Base-by-base conservation (phyloP, 2,797 vertebrate species). In the Aselliscus stoliczkanus region DNA sequence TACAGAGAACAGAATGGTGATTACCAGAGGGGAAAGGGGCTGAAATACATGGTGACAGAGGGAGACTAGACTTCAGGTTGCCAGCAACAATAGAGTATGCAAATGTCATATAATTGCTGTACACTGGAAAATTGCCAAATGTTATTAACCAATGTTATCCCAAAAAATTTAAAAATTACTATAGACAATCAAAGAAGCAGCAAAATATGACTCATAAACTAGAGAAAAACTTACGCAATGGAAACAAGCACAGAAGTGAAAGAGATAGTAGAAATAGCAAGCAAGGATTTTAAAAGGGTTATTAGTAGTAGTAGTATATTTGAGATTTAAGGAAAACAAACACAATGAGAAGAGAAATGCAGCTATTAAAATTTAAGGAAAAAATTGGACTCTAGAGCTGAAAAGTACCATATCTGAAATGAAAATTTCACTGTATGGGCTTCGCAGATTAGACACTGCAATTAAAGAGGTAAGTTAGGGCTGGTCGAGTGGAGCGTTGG, bases 131-230 rank as follows among this genome's bases (percentile, higher is more conserved):
- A 18, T 54, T 54, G 20, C 52, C 17, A 1, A 54, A 21, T 54
- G 52, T 54, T 54, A 54, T 54, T 54, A 54, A 54, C 52, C 52
- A 54, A 54, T 54, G 52, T 21, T 54, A 62, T 31, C 60, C 29
- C 29, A 31, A 62, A 13, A 62, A 31, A 62, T 62, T 14, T 62
- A 14, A 31, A 62, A 62, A 31, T 62, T 88, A 86, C 69, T 79
- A 91, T 79, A 91, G 34, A 39, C 54, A 81, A 89, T 67, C 29
- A 92, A 96, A 84, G n/a, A 31, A 87, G 18, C 65, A 88, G 21
- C 18, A 76, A 92, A 73, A 83, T 39, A 69, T 47, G 11, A 44
- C 37, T 91, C 44, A 88, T 47, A 58, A 80, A 73, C 37, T 44
- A 17, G 39, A 69, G n/a, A 65, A 69, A 50, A 77, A 79, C 88